Evolutionary conservation across 2,888 invertebrate species (phyloP), one percentile per base, ranked within the genome.

Genomic region (Monochamus alternatus): DNA sequence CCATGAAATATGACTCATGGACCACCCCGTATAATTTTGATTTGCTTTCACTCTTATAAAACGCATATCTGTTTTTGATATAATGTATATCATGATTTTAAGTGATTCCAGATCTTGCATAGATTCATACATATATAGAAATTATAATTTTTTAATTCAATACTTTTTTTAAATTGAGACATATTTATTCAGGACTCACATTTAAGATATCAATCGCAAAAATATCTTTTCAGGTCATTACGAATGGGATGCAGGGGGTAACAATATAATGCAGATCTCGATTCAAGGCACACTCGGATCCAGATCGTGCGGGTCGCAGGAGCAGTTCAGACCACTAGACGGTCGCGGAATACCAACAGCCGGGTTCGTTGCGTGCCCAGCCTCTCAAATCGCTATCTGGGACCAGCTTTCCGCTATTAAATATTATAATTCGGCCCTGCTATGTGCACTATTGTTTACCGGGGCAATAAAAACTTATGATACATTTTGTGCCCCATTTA

Each of bases 371-470:
- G 83, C 84, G 84, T 84, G 84, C 81, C 78, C 82, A 73, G 84
- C 80, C 80, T 81, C 77, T 78, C 84, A 82, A 83, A 82, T 83
- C 82, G 79, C 76, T 76, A 78, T 80, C 78, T 82, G 76, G 79
- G 81, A 76, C 80, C 81, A 81, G 80, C 84, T 83, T 82, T 83
- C 82, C 83, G 82, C 84, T 83, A 84, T 84, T 83, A 83, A 83
- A 83, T 84, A 86, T 86, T 86, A 85, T 83, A 85, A 86, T 86
- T 84, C 84, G 82, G 81, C 75, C 80, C 82, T 77, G 85, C 84
- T 85, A 84, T 86, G 86, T 86, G 84, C 85, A 81, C 85, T 86
- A 86, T 86, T 86, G 86, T 85, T 83, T 81, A 81, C 76, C 44
- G 66, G 64, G 75, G 80, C 76, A 82, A 82, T 82, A 84, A 84